Evolutionary conservation across 2,113 vertebrate genomes (phyloP).

Genomic region (Lagopus muta): DNA sequence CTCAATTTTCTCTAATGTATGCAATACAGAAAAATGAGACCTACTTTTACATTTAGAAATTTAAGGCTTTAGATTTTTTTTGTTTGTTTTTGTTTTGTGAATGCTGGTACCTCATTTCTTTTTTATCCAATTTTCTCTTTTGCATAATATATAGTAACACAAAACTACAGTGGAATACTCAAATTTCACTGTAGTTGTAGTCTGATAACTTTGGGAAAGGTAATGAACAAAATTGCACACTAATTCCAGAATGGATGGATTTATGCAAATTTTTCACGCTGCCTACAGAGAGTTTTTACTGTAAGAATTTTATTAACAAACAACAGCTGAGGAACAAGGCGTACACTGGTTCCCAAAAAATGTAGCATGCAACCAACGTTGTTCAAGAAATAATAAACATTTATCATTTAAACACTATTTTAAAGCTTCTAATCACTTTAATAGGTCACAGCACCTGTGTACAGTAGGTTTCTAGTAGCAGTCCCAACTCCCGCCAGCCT

Average conservation of each 20-base stretch:
- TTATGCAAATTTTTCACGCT: background rate
- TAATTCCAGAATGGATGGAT: background rate
- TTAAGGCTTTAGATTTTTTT: background rate
- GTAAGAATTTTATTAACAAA: background rate
- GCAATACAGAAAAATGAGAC: background rate
- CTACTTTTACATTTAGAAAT: background rate
- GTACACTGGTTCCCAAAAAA: background rate
- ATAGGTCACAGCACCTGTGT: background rate
- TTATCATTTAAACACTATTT: background rate
- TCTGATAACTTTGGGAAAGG: background rate
- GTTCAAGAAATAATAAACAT: background rate
- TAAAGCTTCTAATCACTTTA: background rate
- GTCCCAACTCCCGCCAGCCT: background rate
- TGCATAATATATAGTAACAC: background rate
- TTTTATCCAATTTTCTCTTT: background rate
- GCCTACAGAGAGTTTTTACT: rapidly evolving
- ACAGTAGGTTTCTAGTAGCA: background rate
- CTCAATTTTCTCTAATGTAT: background rate
- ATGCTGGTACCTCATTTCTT: background rate
- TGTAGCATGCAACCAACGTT: background rate
- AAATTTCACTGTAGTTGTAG: background rate
- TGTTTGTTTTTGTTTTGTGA: background rate
- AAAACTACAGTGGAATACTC: background rate
- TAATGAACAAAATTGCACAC: background rate
- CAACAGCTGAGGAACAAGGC: background rate